These are phyloP conservation scores for Diabrotica balteata DNA, from an alignment of 2,888 invertebrate genomes.

Conservation along the genomic window DNA sequence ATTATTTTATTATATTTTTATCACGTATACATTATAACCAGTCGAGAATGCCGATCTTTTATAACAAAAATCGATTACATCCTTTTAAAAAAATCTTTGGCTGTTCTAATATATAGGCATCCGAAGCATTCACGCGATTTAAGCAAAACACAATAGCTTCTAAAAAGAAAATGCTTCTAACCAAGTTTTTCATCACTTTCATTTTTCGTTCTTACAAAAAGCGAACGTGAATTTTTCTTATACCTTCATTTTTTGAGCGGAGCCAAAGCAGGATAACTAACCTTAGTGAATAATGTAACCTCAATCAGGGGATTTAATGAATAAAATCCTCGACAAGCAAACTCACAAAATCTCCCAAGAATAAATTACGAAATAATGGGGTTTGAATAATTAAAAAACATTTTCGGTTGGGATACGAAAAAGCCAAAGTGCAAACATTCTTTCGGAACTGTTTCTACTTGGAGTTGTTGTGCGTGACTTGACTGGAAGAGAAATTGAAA, in stretches of 20 bases:
- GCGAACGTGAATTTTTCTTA: neutral
- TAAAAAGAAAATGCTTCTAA: neutral
- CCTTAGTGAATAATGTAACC: slow-evolving; percentile 45
- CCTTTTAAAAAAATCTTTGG: no score
- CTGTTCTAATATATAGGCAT: no score
- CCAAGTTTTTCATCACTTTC: neutral
- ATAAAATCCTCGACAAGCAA: slow-evolving; percentile 36
- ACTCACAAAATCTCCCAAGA: slow-evolving; percentile 43
- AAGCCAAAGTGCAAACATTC: slow-evolving; percentile 49
- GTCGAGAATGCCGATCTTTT: no score
- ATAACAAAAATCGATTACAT: no score
- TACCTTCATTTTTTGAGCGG: slow-evolving; percentile 6
- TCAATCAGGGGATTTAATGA: slow-evolving; percentile 45
- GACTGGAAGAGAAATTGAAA: slow-evolving; percentile 3
- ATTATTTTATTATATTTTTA: no score
- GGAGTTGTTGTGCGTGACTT: slow-evolving; percentile 43
- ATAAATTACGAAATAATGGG: slow-evolving; percentile 34
- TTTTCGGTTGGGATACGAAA: slow-evolving; percentile 38
- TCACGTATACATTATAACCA: no score
- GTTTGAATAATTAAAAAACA: slow-evolving; percentile 33
- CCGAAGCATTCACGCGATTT: no score
- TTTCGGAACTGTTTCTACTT: slow-evolving; percentile 37
- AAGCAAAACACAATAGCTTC: no score
- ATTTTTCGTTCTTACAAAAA: slow-evolving; percentile 1
- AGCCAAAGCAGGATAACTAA: slow-evolving; percentile 18